Evolutionary conservation across 2,113 vertebrate genomes (phyloP), one percentile per base, ranked within the genome.

Genomic region (Bambusicola thoracicus): DNA sequence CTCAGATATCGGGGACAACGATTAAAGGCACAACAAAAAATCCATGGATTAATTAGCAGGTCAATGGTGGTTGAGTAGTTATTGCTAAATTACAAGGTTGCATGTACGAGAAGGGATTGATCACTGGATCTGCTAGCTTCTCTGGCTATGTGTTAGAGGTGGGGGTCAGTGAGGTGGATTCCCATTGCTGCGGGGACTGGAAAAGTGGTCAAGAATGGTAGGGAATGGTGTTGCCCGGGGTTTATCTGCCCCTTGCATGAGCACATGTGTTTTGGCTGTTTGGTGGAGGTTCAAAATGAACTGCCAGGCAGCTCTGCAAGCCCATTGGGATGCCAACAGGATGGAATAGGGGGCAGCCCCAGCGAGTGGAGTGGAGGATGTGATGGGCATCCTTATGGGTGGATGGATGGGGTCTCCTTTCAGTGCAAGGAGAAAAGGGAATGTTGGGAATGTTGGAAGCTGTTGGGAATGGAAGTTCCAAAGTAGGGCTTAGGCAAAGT

Each of bases 1-100:
- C 94, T 98, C 88, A 76, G 88, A 97, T 97, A 97, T 91, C 69
- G 11, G 88, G 94, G 87, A 92, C 96, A 97, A 95, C 96, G 93
- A 98, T 97, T 97, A 97, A 97, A 98, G 92, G 91, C 93, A 89
- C 90, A 97, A 96, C 81, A 96, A 94, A 96, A 97, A 98, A 98
- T 97, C 97, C 94, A 97, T 98, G 95, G 94, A 97, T 97, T 98
- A 98, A 98, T 98, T 98, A 98, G 94, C 87, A 97, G 97, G 97
- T 98, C 97, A 96, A 81, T 97, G 92, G 94, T 96, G 85, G 95
- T 95, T 97, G 97, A 98, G 84, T 94, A 96, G 96, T 96, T 97
- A 97, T 98, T 98, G 98, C 95, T 97, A 97, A 98, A 97, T 97
- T 97, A 97, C 96, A 97, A 96, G 94, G 95, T 97, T 97, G 96